These are phyloP conservation scores for Drosophila oshimai DNA, from an alignment of 1,140 invertebrate genomes.

Conservation along the genomic window DNA sequence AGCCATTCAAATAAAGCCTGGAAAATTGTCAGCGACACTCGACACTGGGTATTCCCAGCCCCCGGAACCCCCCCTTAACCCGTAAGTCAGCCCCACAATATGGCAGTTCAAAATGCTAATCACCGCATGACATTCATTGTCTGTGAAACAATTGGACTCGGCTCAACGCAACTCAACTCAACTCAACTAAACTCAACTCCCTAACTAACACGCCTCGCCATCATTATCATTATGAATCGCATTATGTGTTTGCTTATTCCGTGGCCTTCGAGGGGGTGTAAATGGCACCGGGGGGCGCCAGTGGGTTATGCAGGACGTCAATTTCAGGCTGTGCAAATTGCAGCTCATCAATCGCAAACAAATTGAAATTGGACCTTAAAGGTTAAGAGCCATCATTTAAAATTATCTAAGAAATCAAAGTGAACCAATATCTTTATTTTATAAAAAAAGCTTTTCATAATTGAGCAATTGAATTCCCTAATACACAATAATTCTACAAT, in stretches of 20 bases:
- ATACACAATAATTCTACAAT: too few species aligned
- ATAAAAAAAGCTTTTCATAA: too few species aligned
- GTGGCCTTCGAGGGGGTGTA: background rate
- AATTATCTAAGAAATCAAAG: too few species aligned
- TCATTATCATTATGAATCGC: constrained; percentile 68
- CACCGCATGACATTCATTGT: constrained; percentile 80
- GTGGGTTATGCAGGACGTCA: background rate
- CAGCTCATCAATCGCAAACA: background rate
- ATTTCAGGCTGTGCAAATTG: constrained; percentile 8
- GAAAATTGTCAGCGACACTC: constrained; percentile 62
- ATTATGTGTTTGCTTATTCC: constrained; percentile 35
- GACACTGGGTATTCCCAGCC: background rate
- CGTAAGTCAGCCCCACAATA: constrained; percentile 10
- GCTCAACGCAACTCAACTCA: too few species aligned
- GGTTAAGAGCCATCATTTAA: too few species aligned
- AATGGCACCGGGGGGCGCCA: background rate
- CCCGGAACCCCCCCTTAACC: background rate
- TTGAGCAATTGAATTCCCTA: too few species aligned
- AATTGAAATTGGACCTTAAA: background rate
- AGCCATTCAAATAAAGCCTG: constrained; percentile 56
- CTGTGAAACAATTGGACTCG: constrained; percentile 77
- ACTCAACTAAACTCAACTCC: too few species aligned
- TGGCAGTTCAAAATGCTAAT: constrained; percentile 74
- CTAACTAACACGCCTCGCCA: constrained; percentile 58
- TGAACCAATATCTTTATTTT: too few species aligned